Base-by-base conservation (phyloP, 2,888 invertebrate genomes). In the Drosophila neutralis region DNA sequence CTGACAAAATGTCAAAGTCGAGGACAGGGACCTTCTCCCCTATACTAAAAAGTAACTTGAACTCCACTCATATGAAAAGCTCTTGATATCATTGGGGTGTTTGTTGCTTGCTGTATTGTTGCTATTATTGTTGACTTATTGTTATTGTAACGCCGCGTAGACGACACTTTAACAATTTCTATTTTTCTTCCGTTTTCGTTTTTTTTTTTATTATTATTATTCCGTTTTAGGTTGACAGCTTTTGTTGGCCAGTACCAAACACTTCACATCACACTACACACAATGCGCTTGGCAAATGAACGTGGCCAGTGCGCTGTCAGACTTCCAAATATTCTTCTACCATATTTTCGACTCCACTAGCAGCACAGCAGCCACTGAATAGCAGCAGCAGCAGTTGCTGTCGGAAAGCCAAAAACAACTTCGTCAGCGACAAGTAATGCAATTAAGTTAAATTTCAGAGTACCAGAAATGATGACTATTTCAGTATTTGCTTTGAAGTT, bases 111-210 rank as follows among this genome's bases (percentile, higher is more conserved):
- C 54, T 58, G 49, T 66, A 62, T 61, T 54, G 62, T 69, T 81
- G 81, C 75, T 87, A 86, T 89, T 89, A 73, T 82, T 85, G 74
- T 77, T 82, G 80, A 79, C 78, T 83, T 80, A 85, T 84, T 89
- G 87, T 87, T 85, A 85, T 89, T 85, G 89, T 84, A 89, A 82
- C 73, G 85, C 75, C 70, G 70, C 80, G 84, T 71, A 79, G 85
- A 76, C 89, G 85, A 63, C 80, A 87, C 84, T 87, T 86, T 86
- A 81, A 81, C 83, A 86, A 80, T 80, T 75, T 73, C 61, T 67
- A 62, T 65, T 59, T 61, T 73, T 56, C 29, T 7, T 38, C 48
- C 40, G 5, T 27, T 64, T 45, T 63, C 13, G 13, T 36, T 40
- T 61, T 54, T 13, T 11, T 38, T 59, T 61, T 49, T 31, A n/a